These are phyloP conservation scores for Apamea anceps DNA, from an alignment of 2,888 invertebrate species.

Conservation along the genomic window DNA sequence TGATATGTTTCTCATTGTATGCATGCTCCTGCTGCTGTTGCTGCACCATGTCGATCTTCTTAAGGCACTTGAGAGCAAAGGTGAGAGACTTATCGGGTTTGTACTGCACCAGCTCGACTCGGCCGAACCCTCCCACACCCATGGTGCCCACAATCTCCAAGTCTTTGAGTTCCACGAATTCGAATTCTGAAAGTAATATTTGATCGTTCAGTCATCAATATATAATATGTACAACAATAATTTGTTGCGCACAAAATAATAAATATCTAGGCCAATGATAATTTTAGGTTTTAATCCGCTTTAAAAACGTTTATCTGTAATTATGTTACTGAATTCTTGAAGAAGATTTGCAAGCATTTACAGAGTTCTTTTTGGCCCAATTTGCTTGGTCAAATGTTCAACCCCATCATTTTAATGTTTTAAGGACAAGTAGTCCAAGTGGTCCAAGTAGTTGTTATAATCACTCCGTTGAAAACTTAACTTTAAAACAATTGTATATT, in stretches of 20 bases:
- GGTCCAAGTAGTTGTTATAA: background rate
- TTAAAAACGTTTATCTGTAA: slow-evolving; percentile 30
- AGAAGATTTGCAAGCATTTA: background rate
- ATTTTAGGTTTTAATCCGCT: slow-evolving; percentile 36
- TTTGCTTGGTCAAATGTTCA: background rate
- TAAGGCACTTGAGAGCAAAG: slow-evolving; percentile 96
- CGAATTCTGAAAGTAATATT: slow-evolving; percentile 87
- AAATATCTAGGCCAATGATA: slow-evolving; percentile 49
- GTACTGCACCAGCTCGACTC: slow-evolving; percentile 94
- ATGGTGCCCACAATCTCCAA: slow-evolving; percentile 95
- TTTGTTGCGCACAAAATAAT: slow-evolving; percentile 20
- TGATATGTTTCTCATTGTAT: slow-evolving; percentile 96
- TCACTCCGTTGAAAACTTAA: background rate
- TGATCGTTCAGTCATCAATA: background rate
- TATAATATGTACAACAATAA: slow-evolving; percentile 18
- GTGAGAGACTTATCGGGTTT: slow-evolving; percentile 89
- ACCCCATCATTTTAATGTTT: background rate
- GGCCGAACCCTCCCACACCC: slow-evolving; percentile 98
- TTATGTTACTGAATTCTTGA: background rate
- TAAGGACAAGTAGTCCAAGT: too few species aligned
- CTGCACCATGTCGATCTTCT: slow-evolving; percentile 96
- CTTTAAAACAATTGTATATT: background rate
- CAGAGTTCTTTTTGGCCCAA: background rate
- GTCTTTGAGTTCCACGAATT: slow-evolving; percentile 93
- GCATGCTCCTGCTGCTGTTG: slow-evolving; percentile 97